Conservation (phyloP, 1,140 invertebrate species). For the Gryon sp. region DNA sequence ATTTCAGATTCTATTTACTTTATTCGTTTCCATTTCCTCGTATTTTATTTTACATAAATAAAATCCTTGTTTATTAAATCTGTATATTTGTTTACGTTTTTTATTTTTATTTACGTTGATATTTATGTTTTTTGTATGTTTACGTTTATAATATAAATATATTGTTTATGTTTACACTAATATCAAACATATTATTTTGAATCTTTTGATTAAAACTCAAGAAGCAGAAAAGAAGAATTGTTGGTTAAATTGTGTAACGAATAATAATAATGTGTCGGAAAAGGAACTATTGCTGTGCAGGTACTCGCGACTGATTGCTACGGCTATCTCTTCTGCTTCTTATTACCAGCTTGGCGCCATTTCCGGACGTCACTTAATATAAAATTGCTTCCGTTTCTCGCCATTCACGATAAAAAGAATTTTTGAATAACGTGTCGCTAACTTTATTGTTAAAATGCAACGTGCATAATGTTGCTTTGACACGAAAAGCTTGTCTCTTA, state of each 20-base stretch:
- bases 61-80: too few species aligned
- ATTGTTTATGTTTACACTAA: too few species aligned
- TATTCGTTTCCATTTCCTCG: too few species aligned
- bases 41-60: too few species aligned
- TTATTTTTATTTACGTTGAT: too few species aligned
- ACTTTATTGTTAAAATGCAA: conserved; percentile 18
- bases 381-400: conserved; percentile 48
- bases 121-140: too few species aligned
- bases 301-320: conserved; percentile 1
- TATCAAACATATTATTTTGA: too few species aligned
- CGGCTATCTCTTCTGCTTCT: conserved; percentile 20
- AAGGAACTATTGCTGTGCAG: background rate
- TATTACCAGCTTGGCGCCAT: conserved; percentile 28
- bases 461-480: conserved; percentile 4
- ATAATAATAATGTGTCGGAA: background rate
- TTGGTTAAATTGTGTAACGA: background rate
- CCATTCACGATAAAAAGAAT: conserved; percentile 29
- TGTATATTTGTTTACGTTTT: too few species aligned
- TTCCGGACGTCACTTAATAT: conserved; percentile 44
- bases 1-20: too few species aligned
- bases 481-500: conserved; percentile 6
- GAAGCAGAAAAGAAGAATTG: background rate
- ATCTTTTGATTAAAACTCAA: too few species aligned
- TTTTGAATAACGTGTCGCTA: conserved; percentile 27
- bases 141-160: too few species aligned